Percentiles rank a stretch among this genome's conserved stretches.
phyloP scores from a whole-genome alignment of 2,888 invertebrate genomes.

The Apodemia mormo region DNA sequence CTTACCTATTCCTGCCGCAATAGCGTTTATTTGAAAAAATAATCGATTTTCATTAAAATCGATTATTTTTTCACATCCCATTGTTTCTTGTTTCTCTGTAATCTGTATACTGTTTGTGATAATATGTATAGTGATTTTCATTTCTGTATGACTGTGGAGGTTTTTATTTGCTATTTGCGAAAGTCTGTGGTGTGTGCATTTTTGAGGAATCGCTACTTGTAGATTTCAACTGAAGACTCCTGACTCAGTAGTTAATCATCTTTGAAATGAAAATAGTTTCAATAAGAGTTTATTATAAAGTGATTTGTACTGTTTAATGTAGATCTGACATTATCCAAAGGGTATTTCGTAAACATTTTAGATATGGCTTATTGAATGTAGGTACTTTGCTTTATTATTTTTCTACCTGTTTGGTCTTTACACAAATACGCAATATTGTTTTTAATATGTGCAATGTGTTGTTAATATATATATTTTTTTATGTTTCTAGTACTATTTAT shows the following conservation, averaged over 20 bases:
- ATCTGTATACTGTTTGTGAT: not conserved
- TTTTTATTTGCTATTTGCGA: constrained; percentile 12
- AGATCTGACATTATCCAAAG: constrained; percentile 6
- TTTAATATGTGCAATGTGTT: not conserved
- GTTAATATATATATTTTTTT: not conserved
- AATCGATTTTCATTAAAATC: too few species aligned
- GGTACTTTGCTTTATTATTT: constrained; percentile 41
- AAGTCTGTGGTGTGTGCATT: constrained; percentile 21
- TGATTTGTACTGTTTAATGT: constrained; percentile 7
- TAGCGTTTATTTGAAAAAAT: too few species aligned
- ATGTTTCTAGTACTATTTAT: not conserved
- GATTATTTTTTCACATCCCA: too few species aligned
- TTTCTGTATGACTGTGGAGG: not conserved
- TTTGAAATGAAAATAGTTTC: constrained; percentile 12
- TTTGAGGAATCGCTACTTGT: constrained; percentile 4
- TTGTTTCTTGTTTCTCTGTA: not conserved
- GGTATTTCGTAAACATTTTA: constrained; percentile 45
- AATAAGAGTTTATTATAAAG: not conserved
- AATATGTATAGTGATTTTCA: constrained; percentile 14
- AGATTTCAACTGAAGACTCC: constrained; percentile 2
- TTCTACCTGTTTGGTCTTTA: constrained; percentile 21
- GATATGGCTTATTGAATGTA: constrained; percentile 44
- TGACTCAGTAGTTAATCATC: not conserved
- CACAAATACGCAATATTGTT: constrained; percentile 7
- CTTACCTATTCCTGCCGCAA: too few species aligned